A percentile compares a stretch with the other conserved stretches of the same genome.
Conservation (phyloP, 2,888 invertebrate genomes). For the Synanthedon formicaeformis region DNA sequence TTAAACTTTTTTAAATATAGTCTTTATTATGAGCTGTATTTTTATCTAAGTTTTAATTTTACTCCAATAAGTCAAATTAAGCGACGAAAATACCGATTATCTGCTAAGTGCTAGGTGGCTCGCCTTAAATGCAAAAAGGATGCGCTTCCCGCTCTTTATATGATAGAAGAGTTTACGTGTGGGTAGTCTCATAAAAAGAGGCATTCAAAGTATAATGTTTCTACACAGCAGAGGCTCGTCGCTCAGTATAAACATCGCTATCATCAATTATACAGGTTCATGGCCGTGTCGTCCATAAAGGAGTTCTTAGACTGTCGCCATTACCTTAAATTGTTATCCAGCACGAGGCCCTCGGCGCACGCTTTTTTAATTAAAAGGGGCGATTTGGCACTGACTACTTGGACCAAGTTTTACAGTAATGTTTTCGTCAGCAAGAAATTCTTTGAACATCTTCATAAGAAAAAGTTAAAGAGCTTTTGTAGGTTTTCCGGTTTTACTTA, state of each 20-base stretch:
- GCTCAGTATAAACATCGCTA: not conserved
- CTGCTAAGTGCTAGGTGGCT: no score
- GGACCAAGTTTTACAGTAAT: conserved; percentile 45
- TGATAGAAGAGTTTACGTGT: not conserved
- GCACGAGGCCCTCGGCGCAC: conserved; percentile 40
- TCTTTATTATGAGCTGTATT: no score
- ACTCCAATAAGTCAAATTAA: no score
- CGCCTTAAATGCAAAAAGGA: no score
- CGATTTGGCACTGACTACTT: conserved; percentile 50
- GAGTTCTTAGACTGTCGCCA: conserved; percentile 49
- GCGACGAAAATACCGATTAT: no score
- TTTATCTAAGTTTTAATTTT: no score
- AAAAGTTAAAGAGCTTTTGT: conserved; percentile 17
- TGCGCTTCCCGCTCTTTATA: no score
- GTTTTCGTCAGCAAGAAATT: conserved; percentile 29
- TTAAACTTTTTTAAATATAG: no score
- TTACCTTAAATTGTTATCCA: conserved; percentile 59
- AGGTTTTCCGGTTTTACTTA: not conserved
- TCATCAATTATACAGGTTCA: conserved; percentile 49
- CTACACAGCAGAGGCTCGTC: not conserved
- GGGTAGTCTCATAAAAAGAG: not conserved
- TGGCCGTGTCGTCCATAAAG: conserved; percentile 42
- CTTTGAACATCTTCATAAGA: conserved; percentile 15
- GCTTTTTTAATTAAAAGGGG: conserved; percentile 59
- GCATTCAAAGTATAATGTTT: not conserved